phyloP scores from a whole-genome alignment of 1,140 invertebrate genomes.

The Brachionus asplanchnoidis region DNA sequence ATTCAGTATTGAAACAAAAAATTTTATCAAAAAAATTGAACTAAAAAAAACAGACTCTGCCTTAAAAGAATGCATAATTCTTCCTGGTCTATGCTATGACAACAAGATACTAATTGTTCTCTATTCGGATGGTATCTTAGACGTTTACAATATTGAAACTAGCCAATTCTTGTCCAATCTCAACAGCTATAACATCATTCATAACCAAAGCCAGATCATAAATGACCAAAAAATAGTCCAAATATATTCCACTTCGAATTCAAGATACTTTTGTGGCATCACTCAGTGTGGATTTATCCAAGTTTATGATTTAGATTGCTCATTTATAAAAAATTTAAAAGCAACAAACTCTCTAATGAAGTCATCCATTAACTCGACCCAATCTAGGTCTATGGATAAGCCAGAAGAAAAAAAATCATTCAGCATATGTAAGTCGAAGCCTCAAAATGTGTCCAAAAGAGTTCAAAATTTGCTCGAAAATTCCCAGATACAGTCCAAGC shows the following conservation, averaged over 20 bases:
- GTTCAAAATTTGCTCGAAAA: slow-evolving; percentile 28
- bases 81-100: slow-evolving; percentile 24
- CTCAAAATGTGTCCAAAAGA: slow-evolving; percentile 14
- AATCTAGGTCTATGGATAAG: not conserved
- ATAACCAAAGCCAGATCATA: slow-evolving; percentile 31
- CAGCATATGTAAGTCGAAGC: not conserved
- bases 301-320: slow-evolving; percentile 31
- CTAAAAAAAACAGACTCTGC: not conserved
- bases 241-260: slow-evolving; percentile 22
- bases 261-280: slow-evolving; percentile 9
- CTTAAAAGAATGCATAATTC: slow-evolving; percentile 29
- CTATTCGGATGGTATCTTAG: not conserved
- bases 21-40: slow-evolving; percentile 4
- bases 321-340: slow-evolving; percentile 23
- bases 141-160: slow-evolving; percentile 32
- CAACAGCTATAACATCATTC: slow-evolving; percentile 7
- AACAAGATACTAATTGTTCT: slow-evolving; percentile 15
- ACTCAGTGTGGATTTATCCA: slow-evolving; percentile 19
- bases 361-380: slow-evolving; percentile 13
- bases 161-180: not conserved
- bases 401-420: not conserved
- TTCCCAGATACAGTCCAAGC: slow-evolving; percentile 43
- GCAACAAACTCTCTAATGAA: slow-evolving; percentile 27
- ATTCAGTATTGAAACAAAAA: not conserved
- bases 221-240: slow-evolving; percentile 33